Percentiles rank a stretch among this genome's conserved stretches.
phyloP scores from a whole-genome alignment of 2,888 invertebrate genomes.

The Chesias legatella region DNA sequence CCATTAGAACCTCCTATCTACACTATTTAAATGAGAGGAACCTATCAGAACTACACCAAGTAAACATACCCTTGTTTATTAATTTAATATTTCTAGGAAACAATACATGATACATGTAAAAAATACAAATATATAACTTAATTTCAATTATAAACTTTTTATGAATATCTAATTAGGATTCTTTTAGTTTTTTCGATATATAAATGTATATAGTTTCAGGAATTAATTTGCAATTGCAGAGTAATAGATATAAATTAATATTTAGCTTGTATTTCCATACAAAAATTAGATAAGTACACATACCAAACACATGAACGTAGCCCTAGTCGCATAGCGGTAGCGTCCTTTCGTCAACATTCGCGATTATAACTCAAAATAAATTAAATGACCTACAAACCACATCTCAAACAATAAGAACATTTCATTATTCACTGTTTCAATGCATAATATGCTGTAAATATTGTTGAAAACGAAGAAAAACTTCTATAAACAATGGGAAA shows the following conservation, averaged over 20 bases:
- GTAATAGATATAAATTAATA: neutral
- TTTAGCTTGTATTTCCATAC: neutral
- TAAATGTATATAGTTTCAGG: no score
- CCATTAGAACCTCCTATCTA: no score
- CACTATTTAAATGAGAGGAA: no score
- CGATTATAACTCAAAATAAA: constrained; percentile 40
- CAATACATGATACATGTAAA: no score
- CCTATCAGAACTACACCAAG: no score
- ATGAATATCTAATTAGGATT: no score
- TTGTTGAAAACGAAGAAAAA: constrained; percentile 52
- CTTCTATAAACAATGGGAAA: constrained; percentile 63
- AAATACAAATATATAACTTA: no score
- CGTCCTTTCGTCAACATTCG: constrained; percentile 47
- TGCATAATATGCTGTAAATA: constrained; percentile 37
- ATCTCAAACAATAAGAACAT: constrained; percentile 36
- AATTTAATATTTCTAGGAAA: no score
- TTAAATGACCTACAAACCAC: constrained; percentile 31
- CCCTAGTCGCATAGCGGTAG: constrained; percentile 44
- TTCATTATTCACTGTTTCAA: constrained; percentile 48
- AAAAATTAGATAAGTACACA: constrained; percentile 10
- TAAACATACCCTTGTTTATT: no score
- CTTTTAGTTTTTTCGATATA: no score
- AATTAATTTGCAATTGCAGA: no score
- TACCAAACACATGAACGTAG: constrained; percentile 57
- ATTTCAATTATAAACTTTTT: no score